Evolutionary conservation across 2,113 vertebrate genomes (phyloP).

Genomic region (Quiscalus mexicanus): DNA sequence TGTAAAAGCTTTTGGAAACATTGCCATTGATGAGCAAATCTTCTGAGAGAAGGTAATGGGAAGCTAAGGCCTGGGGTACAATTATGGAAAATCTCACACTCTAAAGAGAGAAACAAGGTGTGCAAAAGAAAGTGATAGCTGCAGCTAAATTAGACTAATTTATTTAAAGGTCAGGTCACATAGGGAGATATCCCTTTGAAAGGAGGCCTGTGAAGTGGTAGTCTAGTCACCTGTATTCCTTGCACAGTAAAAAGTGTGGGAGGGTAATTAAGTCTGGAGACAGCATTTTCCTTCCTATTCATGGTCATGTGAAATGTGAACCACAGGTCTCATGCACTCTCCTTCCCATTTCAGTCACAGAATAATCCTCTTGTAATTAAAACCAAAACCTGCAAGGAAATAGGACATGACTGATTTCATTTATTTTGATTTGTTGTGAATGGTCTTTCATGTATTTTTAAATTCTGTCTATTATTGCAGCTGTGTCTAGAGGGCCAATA

Average conservation of each 20-base stretch:
- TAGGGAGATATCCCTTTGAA: neutral
- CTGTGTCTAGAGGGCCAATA: neutral
- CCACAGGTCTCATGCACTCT: accelerated
- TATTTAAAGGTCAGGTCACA: neutral
- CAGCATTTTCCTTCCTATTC: neutral
- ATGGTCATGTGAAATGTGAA: neutral
- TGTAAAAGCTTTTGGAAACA: neutral
- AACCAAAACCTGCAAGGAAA: neutral
- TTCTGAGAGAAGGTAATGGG: neutral
- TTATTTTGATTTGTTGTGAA: neutral
- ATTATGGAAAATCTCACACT: neutral
- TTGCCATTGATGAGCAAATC: accelerated
- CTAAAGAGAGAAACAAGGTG: neutral
- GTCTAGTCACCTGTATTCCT: neutral
- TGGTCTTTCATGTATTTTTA: neutral
- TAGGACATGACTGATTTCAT: neutral
- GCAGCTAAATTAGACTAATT: neutral
- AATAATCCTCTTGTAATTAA: neutral
- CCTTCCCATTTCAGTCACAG: neutral
- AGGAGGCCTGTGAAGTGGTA: neutral
- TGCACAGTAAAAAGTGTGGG: neutral
- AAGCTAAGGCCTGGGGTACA: neutral
- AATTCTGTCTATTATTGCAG: neutral
- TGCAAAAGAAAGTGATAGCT: neutral
- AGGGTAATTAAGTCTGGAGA: neutral